These are phyloP conservation scores for Drosophila sulfurigaster DNA, from an alignment of 1,140 invertebrate genomes.

Conservation along the genomic window DNA sequence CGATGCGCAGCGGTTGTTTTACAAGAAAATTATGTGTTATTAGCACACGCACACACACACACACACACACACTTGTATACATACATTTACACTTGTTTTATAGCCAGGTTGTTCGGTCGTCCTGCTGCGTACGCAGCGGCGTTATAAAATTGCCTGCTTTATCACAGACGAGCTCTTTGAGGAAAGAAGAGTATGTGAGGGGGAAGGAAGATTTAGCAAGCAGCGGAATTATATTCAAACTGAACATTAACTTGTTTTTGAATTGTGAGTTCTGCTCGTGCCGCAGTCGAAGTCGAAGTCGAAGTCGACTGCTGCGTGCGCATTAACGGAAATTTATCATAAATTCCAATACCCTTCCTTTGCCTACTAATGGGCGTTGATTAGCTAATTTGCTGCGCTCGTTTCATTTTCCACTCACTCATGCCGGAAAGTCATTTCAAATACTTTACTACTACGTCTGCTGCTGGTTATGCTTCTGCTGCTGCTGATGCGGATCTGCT, in stretches of 20 bases:
- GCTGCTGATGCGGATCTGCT: constrained; percentile 27
- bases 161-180: constrained; percentile 42
- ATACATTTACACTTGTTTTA: constrained; percentile 60
- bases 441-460: constrained; percentile 55
- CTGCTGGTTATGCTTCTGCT: neutral
- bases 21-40: constrained; percentile 82
- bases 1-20: constrained; percentile 82
- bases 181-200: neutral
- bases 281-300: constrained; percentile 8
- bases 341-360: constrained; percentile 73
- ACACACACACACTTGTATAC: constrained; percentile 1
- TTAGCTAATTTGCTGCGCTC: constrained; percentile 82
- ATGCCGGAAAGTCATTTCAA: constrained; percentile 74
- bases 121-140: constrained; percentile 64
- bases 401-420: constrained; percentile 72
- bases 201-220: neutral
- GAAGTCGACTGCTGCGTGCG: constrained; percentile 15
- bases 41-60: constrained; percentile 52
- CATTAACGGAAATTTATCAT: constrained; percentile 82
- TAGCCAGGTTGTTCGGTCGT: constrained; percentile 58
- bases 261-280: constrained; percentile 76
- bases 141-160: constrained; percentile 78
- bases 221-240: neutral
- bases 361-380: constrained; percentile 78
- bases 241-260: constrained; percentile 76